Conservation (phyloP, 2,888 invertebrate species). For the Odontothrips loti region DNA sequence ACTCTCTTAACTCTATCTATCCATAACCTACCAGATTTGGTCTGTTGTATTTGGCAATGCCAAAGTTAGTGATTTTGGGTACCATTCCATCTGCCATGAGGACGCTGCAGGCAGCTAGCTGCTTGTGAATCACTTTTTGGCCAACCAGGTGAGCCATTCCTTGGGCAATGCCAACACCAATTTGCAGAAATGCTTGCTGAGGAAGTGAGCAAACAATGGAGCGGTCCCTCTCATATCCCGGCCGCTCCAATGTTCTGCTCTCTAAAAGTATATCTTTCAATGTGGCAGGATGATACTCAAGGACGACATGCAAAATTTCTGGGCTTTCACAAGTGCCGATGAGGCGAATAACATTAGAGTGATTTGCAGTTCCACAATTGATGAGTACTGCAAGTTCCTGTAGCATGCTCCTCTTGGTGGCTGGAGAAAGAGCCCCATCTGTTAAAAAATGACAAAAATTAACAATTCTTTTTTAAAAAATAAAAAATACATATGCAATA, state of each 20-base stretch:
- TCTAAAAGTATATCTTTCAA: conserved; percentile 66
- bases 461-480: too few species aligned
- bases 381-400: conserved; percentile 69
- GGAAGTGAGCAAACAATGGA: conserved; percentile 54
- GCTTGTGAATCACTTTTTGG: conserved; percentile 67
- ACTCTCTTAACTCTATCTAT: too few species aligned
- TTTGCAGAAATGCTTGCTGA: conserved; percentile 60
- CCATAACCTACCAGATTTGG: conserved; percentile 51
- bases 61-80: conserved; percentile 72
- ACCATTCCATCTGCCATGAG: conserved; percentile 60
- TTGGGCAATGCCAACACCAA: conserved; percentile 62
- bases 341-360: conserved; percentile 67
- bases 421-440: conserved; percentile 50
- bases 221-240: conserved; percentile 51
- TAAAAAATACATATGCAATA: not conserved
- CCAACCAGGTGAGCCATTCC: conserved; percentile 68
- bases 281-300: conserved; percentile 63
- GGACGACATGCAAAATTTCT: conserved; percentile 67
- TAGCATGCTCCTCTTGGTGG: conserved; percentile 53
- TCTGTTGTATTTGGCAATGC: conserved; percentile 62
- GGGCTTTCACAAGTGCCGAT: conserved; percentile 76
- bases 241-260: conserved; percentile 48
- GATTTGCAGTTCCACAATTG: conserved; percentile 55
- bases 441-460: conserved; percentile 33
- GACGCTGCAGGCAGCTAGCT: conserved; percentile 68